These are phyloP conservation scores for Zaprionus capensis DNA, from an alignment of 1,140 invertebrate species.

Conservation along the genomic window DNA sequence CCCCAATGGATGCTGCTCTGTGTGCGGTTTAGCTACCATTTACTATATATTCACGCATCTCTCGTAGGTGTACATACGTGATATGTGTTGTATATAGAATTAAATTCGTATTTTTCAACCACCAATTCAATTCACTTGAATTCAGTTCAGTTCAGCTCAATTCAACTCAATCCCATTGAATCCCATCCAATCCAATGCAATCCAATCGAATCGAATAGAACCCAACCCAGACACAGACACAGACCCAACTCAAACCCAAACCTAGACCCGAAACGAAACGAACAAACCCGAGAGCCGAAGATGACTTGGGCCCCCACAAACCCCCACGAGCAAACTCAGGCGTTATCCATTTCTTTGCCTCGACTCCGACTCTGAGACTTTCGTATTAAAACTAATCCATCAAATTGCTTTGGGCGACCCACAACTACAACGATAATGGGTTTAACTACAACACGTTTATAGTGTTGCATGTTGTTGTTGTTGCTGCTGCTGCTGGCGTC, in stretches of 20 bases:
- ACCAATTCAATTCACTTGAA: slow-evolving; percentile 36
- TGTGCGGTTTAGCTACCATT: slow-evolving; percentile 73
- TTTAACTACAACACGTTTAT: slow-evolving; percentile 62
- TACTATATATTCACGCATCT: slow-evolving; percentile 16
- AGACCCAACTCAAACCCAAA: no score
- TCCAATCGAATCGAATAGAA: slow-evolving; percentile 7
- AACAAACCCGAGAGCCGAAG: slow-evolving; percentile 31
- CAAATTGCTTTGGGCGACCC: slow-evolving; percentile 71
- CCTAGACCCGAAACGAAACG: slow-evolving; percentile 8
- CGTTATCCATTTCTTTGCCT: slow-evolving; percentile 66
- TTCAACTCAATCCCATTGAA: slow-evolving; percentile 23
- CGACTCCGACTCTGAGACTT: slow-evolving; percentile 23
- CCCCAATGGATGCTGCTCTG: slow-evolving; percentile 30
- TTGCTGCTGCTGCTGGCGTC: slow-evolving; percentile 14
- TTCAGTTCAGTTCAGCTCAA: slow-evolving; percentile 2
- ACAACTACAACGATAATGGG: slow-evolving; percentile 67
- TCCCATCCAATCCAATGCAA: slow-evolving; percentile 18
- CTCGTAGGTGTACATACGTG: slow-evolving; percentile 10
- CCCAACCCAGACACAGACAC: no score
- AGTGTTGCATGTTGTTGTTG: slow-evolving; percentile 34
- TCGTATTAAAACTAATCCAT: slow-evolving; percentile 78
- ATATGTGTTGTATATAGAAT: slow-evolving; percentile 22
- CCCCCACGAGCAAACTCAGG: slow-evolving; percentile 49
- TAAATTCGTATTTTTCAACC: slow-evolving; percentile 59
- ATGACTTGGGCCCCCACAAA: slow-evolving; percentile 19